phyloP scores from a whole-genome alignment of 2,888 invertebrate species.

The Patella depressa region DNA sequence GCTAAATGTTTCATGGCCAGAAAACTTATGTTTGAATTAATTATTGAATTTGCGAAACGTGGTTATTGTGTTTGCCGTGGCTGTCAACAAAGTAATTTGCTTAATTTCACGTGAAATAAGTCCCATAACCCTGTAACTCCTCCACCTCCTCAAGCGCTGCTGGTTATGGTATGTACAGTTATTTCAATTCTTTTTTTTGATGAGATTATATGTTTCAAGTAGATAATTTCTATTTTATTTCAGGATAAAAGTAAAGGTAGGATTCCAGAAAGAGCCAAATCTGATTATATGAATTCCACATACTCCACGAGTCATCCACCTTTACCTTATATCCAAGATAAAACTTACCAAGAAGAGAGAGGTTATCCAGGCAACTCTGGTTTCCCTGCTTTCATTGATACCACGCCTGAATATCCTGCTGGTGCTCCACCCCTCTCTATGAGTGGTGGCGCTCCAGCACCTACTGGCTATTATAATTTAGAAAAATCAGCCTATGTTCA shows the following conservation, averaged over 20 bases:
- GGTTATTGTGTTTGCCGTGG: too few species aligned
- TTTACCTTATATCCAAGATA: constrained; percentile 67
- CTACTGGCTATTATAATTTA: constrained; percentile 63
- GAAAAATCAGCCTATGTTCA: constrained; percentile 28
- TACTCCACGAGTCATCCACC: constrained; percentile 70
- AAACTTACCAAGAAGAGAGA: constrained; percentile 60
- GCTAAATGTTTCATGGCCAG: too few species aligned
- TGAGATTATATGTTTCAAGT: too few species aligned
- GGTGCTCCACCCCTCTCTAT: constrained; percentile 66
- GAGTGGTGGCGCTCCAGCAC: constrained; percentile 64
- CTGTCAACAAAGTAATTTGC: too few species aligned
- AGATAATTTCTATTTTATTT: constrained; percentile 11
- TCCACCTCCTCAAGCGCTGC: too few species aligned
- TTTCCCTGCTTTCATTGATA: constrained; percentile 39
- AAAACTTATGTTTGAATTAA: too few species aligned
- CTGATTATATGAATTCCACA: constrained; percentile 61
- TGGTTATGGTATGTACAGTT: too few species aligned
- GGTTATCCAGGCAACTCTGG: constrained; percentile 63
- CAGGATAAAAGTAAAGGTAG: constrained; percentile 66
- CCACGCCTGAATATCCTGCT: constrained; percentile 56
- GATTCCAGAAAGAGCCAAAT: constrained; percentile 62
- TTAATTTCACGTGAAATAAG: too few species aligned
- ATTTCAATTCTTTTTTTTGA: too few species aligned
- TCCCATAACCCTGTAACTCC: too few species aligned
- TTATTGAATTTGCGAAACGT: too few species aligned